Percentiles rank a stretch among this genome's conserved stretches.
Evolutionary conservation across 2,797 vertebrate genomes (phyloP).

Genomic region (Percopsis omiscomaycus): DNA sequence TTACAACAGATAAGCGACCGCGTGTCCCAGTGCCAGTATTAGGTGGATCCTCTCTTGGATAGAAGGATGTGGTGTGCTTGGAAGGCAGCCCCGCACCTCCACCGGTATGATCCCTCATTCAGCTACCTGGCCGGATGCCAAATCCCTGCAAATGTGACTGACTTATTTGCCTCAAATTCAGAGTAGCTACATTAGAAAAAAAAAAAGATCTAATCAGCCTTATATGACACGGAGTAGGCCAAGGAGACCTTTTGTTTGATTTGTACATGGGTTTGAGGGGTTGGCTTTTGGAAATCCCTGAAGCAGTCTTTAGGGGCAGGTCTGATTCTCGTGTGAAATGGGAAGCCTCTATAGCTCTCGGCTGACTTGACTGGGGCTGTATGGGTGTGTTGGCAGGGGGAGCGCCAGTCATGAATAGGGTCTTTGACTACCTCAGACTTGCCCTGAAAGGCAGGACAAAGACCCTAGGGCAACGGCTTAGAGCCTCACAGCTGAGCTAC

Average conservation of each 20-base stretch:
- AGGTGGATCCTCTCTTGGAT: constrained; percentile 13
- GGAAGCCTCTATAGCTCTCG: constrained; percentile 80
- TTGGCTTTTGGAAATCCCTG: constrained; percentile 80
- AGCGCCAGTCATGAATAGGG: constrained; percentile 80
- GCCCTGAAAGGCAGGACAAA: constrained; percentile 85
- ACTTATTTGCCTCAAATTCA: constrained; percentile 66
- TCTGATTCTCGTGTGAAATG: constrained; percentile 84
- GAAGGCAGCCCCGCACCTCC: constrained; percentile 43
- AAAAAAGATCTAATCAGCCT: constrained; percentile 73
- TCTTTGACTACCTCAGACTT: constrained; percentile 84
- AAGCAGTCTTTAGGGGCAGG: constrained; percentile 82
- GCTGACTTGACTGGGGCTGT: constrained; percentile 81
- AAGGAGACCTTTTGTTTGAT: constrained; percentile 77
- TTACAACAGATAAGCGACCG: not conserved
- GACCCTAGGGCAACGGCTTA: constrained; percentile 82
- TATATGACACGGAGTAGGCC: constrained; percentile 75
- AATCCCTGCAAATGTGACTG: constrained; percentile 61
- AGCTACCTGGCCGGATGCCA: constrained; percentile 46
- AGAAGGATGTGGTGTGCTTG: constrained; percentile 18
- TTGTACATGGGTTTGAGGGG: constrained; percentile 75
- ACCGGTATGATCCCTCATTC: constrained; percentile 53
- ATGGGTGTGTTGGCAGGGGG: constrained; percentile 83
- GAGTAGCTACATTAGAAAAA: constrained; percentile 61
- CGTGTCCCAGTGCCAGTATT: not conserved
- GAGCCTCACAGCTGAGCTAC: constrained; percentile 82